Evolutionary conservation across 2,797 vertebrate genomes (phyloP).

Genomic region (Avahi laniger): DNA sequence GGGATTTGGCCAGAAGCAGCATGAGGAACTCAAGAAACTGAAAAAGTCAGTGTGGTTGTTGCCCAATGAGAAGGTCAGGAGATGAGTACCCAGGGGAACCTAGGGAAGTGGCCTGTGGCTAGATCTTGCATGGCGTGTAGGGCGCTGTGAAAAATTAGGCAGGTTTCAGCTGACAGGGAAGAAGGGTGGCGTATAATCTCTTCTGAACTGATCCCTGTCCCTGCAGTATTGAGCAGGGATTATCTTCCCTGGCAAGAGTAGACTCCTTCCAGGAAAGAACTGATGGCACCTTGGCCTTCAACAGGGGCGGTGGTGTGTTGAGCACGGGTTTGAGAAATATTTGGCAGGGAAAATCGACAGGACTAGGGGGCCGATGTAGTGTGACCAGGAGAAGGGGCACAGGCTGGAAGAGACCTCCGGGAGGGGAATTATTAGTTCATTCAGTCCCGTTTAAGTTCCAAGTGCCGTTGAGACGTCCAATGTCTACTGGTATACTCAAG

Average conservation of each 20-base stretch:
- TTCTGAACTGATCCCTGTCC: neutral
- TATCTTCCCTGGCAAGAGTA: too few relatives aligned
- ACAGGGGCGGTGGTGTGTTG: fast-evolving
- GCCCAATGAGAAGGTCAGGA: too few relatives aligned
- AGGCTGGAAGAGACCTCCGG: neutral
- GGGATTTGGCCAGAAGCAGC: neutral
- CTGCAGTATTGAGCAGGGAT: neutral
- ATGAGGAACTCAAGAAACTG: neutral
- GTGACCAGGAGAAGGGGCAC: neutral
- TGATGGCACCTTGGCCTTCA: too few relatives aligned
- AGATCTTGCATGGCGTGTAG: fast-evolving
- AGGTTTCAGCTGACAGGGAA: neutral
- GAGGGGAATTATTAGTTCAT: neutral
- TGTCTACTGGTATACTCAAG: too few relatives aligned
- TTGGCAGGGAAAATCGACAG: neutral
- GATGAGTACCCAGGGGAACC: neutral
- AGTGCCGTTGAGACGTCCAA: fast-evolving
- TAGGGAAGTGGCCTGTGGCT: too few relatives aligned
- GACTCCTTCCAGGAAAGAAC: neutral
- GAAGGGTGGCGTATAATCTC: too few relatives aligned
- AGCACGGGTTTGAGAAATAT: neutral
- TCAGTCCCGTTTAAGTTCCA: neutral
- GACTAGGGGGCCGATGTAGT: neutral
- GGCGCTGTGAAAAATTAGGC: neutral
- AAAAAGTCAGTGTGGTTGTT: too few relatives aligned